Evolutionary conservation across 2,113 vertebrate genomes (phyloP).

Genomic region (Sprattus sprattus): DNA sequence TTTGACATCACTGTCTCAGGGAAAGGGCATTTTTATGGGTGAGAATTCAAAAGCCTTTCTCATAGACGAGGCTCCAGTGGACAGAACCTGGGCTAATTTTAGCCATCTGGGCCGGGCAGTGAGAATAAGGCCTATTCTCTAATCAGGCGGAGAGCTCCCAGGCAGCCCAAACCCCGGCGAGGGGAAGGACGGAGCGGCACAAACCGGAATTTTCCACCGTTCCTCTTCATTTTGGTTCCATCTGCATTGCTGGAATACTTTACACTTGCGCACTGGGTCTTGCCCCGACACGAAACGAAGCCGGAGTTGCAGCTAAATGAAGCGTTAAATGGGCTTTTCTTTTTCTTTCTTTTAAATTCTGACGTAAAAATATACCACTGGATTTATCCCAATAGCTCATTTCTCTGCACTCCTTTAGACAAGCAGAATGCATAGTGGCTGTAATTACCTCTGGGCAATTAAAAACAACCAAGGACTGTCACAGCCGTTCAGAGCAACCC

Average conservation of each 20-base stretch:
- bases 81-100: neutral
- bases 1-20: neutral
- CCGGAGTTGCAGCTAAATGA: neutral
- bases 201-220: constrained; percentile 8
- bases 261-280: neutral
- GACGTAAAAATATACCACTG: neutral
- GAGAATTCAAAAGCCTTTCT: neutral
- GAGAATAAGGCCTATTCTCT: neutral
- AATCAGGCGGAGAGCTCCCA: neutral
- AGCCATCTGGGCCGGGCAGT: neutral
- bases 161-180: neutral
- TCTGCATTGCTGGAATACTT: constrained; percentile 35
- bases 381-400: neutral
- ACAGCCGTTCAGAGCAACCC: neutral
- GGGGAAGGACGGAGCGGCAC: neutral
- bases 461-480: neutral
- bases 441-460: neutral
- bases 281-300: constrained; percentile 32
- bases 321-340: neutral
- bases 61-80: neutral
- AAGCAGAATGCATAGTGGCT: neutral
- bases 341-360: neutral
- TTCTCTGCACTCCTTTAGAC: neutral
- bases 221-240: constrained; percentile 18
- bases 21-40: neutral